Percentiles rank a stretch among this genome's conserved stretches.
Evolutionary conservation across 1,140 invertebrate species (phyloP).

Genomic region (Centruroides vittatus): DNA sequence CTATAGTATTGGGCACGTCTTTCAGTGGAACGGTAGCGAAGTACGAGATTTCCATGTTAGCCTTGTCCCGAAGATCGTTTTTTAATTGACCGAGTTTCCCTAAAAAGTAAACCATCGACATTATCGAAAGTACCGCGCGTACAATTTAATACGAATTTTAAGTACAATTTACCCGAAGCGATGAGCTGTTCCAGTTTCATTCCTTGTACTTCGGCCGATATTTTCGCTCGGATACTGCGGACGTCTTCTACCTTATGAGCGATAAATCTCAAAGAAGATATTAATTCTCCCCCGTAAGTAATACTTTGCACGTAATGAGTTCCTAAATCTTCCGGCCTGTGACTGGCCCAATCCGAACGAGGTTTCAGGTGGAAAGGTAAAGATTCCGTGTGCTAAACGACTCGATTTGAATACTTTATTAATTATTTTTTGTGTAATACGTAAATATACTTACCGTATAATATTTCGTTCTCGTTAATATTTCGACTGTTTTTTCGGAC

Average conservation of each 20-base stretch:
- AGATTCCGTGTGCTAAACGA: neutral
- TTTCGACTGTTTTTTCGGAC: conserved; percentile 1
- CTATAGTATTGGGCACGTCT: conserved; percentile 5
- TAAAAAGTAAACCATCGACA: neutral
- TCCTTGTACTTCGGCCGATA: neutral
- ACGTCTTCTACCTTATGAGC: neutral
- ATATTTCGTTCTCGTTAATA: conserved; percentile 8
- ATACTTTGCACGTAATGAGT: conserved; percentile 13
- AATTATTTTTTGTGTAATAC: neutral
- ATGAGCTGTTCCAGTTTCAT: neutral
- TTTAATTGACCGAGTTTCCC: conserved; percentile 7
- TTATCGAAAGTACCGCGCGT: too few relatives aligned
- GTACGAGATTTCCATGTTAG: conserved; percentile 11
- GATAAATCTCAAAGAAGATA: conserved; percentile 7
- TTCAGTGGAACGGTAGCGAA: conserved; percentile 13
- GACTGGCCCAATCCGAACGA: neutral
- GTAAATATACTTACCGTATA: conserved; percentile 4
- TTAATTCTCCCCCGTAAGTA: conserved; percentile 9
- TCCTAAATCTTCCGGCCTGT: neutral
- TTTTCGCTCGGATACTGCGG: neutral
- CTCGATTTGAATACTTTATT: neutral
- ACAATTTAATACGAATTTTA: neutral
- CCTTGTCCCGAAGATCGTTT: conserved; percentile 1
- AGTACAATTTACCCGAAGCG: neutral
- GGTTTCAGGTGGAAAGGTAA: neutral